These are phyloP conservation scores for Leptopilina clavipes DNA, from an alignment of 1,140 invertebrate genomes.

Conservation along the genomic window DNA sequence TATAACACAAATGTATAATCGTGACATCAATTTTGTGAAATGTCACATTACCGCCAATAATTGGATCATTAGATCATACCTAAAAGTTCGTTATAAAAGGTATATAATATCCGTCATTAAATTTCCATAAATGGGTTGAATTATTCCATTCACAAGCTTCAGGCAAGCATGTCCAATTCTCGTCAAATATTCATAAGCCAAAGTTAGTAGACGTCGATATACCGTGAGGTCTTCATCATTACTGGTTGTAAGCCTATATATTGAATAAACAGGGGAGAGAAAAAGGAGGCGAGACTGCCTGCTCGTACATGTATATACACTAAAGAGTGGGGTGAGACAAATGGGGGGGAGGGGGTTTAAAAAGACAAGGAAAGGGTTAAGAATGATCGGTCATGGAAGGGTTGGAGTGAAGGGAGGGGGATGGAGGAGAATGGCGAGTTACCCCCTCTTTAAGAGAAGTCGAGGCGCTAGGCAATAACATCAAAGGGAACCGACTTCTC, in stretches of 20 bases:
- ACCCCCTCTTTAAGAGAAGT: conserved; percentile 43
- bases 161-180: background rate
- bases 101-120: conserved; percentile 5
- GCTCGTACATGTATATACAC: background rate
- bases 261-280: conserved; percentile 46
- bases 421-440: conserved; percentile 33
- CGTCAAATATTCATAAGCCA: conserved; percentile 27
- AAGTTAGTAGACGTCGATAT: conserved; percentile 23
- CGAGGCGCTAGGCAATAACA: conserved; percentile 66
- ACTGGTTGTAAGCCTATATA: background rate
- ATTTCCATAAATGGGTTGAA: conserved; percentile 31
- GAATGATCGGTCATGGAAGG: conserved; percentile 51
- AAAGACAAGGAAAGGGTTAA: conserved; percentile 43
- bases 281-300: conserved; percentile 42
- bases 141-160: conserved; percentile 24
- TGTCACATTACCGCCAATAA: background rate
- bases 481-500: conserved; percentile 74
- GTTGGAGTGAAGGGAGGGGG: conserved; percentile 38
- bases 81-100: background rate
- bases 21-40: background rate
- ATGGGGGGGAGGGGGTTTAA: conserved; percentile 39
- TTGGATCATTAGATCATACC: conserved; percentile 15
- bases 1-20: background rate
- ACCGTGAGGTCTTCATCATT: conserved; percentile 32
- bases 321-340: conserved; percentile 33